phyloP scores from a whole-genome alignment of 2,888 invertebrate genomes.

The Orthonevra nobilis region DNA sequence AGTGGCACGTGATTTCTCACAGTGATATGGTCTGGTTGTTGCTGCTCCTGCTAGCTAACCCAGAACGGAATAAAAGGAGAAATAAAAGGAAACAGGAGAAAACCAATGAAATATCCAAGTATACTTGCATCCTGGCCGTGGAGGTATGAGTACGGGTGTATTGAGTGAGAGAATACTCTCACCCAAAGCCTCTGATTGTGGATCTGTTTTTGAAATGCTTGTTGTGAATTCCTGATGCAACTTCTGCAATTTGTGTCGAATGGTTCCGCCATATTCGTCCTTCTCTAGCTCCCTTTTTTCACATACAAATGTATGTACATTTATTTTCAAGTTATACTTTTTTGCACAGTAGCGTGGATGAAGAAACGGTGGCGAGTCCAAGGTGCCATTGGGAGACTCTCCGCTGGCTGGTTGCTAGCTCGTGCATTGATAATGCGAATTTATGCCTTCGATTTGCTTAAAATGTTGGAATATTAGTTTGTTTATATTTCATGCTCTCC shows the following conservation, averaged over 20 bases:
- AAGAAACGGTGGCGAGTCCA: slow-evolving; percentile 23
- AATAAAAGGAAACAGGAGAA: slow-evolving; percentile 8
- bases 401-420: slow-evolving; percentile 71
- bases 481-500: slow-evolving; percentile 49
- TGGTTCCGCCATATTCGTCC: slow-evolving; percentile 27
- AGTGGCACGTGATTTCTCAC: slow-evolving; percentile 77
- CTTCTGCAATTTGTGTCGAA: slow-evolving; percentile 56
- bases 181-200: not conserved
- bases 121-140: slow-evolving; percentile 7
- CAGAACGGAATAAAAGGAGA: not conserved
- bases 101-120: slow-evolving; percentile 40
- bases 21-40: no score
- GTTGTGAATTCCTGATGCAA: slow-evolving; percentile 40
- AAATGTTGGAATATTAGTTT: slow-evolving; percentile 62
- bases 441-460: slow-evolving; percentile 72
- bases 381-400: slow-evolving; percentile 37
- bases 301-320: not conserved
- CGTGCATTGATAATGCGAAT: slow-evolving; percentile 79
- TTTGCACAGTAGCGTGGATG: slow-evolving; percentile 35
- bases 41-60: slow-evolving; percentile 73
- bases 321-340: not conserved
- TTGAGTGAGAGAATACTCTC: no score
- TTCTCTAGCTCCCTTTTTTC: slow-evolving; percentile 1
- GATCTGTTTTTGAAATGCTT: slow-evolving; percentile 4
- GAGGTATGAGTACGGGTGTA: no score